phyloP scores from a whole-genome alignment of 2,797 vertebrate genomes.

The Xenentodon cancila region DNA sequence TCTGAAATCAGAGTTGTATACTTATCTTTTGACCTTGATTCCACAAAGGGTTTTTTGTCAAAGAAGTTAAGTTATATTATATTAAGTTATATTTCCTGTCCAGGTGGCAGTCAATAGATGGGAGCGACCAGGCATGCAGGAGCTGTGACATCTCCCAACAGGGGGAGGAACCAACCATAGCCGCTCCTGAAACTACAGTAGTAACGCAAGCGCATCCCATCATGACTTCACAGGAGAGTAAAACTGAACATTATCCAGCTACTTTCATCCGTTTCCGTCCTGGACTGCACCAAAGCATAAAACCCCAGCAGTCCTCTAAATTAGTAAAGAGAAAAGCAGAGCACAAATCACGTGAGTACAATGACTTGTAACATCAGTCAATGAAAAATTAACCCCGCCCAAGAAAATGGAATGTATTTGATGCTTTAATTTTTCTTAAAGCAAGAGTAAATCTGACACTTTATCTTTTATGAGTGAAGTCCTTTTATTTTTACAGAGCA shows the following conservation, averaged over 20 bases:
- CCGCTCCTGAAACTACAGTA: not conserved
- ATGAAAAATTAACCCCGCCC: too few species aligned
- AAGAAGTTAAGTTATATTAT: too few species aligned
- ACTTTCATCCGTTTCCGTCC: slow-evolving; percentile 26
- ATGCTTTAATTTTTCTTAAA: not conserved
- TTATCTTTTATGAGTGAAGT: too few species aligned
- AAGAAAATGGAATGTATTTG: too few species aligned
- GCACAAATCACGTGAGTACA: slow-evolving; percentile 34
- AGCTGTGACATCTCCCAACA: slow-evolving; percentile 52
- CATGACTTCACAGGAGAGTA: not conserved
- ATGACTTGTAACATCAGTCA: not conserved
- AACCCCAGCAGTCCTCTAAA: slow-evolving; percentile 4
- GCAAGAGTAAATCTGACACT: too few species aligned
- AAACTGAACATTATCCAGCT: not conserved
- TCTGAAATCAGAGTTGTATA: too few species aligned
- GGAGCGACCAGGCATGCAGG: slow-evolving; percentile 63
- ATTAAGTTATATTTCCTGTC: not conserved
- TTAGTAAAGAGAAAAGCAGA: slow-evolving; percentile 28
- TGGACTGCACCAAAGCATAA: slow-evolving; percentile 9
- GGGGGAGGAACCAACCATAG: slow-evolving; percentile 2
- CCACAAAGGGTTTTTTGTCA: too few species aligned
- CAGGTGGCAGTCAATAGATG: slow-evolving; percentile 77
- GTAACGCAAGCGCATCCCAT: not conserved
- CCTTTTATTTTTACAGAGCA: slow-evolving; percentile 51
- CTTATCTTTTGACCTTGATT: too few species aligned